A percentile compares a stretch with the other conserved stretches of the same genome.
phyloP scores from a whole-genome alignment of 2,888 invertebrate species.

The Agrotis clavis region DNA sequence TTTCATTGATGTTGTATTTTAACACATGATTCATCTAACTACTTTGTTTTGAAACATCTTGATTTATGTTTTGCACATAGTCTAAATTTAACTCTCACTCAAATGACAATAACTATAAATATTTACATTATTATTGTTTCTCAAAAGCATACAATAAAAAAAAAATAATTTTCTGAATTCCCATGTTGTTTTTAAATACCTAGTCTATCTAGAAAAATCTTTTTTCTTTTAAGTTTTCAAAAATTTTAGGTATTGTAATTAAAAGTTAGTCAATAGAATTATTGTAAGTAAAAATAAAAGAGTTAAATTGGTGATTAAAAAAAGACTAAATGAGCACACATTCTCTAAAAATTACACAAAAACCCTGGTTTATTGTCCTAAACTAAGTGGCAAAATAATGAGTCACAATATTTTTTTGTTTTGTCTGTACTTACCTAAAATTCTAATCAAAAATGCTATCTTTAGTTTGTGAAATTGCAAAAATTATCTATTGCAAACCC shows the following conservation, averaged over 20 bases:
- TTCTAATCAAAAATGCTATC: not conserved
- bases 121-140: slow-evolving; percentile 17
- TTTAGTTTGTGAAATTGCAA: not conserved
- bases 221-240: no score
- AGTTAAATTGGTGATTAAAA: not conserved
- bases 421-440: not conserved
- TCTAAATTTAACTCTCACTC: slow-evolving; percentile 40
- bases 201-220: no score
- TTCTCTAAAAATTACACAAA: not conserved
- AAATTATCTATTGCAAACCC: not conserved
- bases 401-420: not conserved
- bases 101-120: slow-evolving; percentile 26
- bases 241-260: not conserved
- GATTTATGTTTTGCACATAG: slow-evolving; percentile 22
- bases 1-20: slow-evolving; percentile 20
- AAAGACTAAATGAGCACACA: not conserved
- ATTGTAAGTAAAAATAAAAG: not conserved
- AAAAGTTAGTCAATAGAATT: not conserved
- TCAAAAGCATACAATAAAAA: not conserved
- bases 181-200: no score
- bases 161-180: no score
- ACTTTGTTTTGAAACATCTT: slow-evolving; percentile 44
- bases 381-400: not conserved
- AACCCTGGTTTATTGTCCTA: not conserved
- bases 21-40: slow-evolving; percentile 22